Base-by-base conservation (phyloP, 1,140 invertebrate species). In the Bombus haemorrhoidalis region DNA sequence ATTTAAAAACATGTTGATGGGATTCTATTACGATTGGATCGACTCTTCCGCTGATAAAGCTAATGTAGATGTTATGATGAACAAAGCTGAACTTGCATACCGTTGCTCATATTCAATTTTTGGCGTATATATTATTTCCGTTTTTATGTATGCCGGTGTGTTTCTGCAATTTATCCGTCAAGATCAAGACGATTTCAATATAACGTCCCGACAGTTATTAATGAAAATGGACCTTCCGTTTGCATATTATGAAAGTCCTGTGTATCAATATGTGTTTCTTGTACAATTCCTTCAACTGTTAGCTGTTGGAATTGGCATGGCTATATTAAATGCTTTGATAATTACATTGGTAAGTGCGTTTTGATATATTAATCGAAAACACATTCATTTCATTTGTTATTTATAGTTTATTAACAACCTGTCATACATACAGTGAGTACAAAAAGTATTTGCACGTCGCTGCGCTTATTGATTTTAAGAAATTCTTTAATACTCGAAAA, bases 171-270 rank as follows among this genome's bases (percentile, higher is more conserved):
- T 85, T n/a, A 22, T 34, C 5, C 62, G 18, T 39, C 62, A 75
- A 10, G 6, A 4, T 25, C 43, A 57, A 0, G 12, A 37, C 18
- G 25, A 37, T 22, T 10, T 41, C 9, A 15, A 37, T 18, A 1
- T 18, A 37, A 47, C n/a, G 12, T 69, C 64, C 8, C 69, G 74
- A 18, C 53, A 90, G 18, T 68, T 89, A 10, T 41, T 89, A 6
- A 47, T 90, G 18, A 86, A 87, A 53, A 90, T 90, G 89, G 64
- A 90, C 28, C 32, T 89, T 15, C 88, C 87, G 1, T 89, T 89
- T 6, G 74, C 28, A 12, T 78, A 43, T 37, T 77, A 62, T 4
- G n/a, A 75, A 25, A 75, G 62, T 22, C 85, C 88, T 15, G 62
- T 43, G 13, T 90, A 85, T 18, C 69, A 85, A 57, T 76, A 69